A percentile compares a stretch with the other conserved stretches of the same genome.
Evolutionary conservation across 2,113 vertebrate species (phyloP).

Genomic region (Lonchura striata): DNA sequence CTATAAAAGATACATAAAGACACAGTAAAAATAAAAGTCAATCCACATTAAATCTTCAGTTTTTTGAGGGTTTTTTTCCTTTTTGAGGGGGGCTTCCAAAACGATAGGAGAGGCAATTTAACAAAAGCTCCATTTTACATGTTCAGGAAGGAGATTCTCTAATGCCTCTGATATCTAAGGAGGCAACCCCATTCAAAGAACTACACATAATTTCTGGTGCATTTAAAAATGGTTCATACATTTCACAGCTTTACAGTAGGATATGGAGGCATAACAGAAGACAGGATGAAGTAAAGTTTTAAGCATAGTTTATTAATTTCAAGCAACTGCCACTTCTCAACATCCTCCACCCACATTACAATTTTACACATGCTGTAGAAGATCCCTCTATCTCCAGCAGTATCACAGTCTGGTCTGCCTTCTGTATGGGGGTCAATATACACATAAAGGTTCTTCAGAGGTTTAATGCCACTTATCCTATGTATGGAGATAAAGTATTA

Average conservation of each 20-base stretch:
- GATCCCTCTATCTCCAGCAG: not conserved
- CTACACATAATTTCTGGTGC: not conserved
- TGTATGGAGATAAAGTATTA: conserved; percentile 65
- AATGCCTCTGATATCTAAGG: not conserved
- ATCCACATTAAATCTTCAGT: not conserved
- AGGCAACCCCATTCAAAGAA: not conserved
- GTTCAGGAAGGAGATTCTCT: not conserved
- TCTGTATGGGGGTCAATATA: conserved; percentile 45
- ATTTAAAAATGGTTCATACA: not conserved
- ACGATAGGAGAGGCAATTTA: not conserved
- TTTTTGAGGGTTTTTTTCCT: too few species aligned
- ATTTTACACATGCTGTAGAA: not conserved
- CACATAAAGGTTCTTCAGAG: conserved; percentile 65
- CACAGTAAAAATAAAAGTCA: not conserved
- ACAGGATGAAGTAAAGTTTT: not conserved
- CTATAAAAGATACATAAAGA: not conserved
- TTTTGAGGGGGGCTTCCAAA: not conserved
- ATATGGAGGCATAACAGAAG: not conserved
- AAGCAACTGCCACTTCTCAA: not conserved
- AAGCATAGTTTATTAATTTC: conserved; percentile 59
- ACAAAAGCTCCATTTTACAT: not conserved
- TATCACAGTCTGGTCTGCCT: conserved; percentile 54
- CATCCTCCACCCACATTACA: not conserved
- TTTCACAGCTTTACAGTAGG: not conserved
- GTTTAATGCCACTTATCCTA: conserved; percentile 77